These are phyloP conservation scores for Itoplectis maculator DNA, from an alignment of 2,888 invertebrate species.

Conservation along the genomic window DNA sequence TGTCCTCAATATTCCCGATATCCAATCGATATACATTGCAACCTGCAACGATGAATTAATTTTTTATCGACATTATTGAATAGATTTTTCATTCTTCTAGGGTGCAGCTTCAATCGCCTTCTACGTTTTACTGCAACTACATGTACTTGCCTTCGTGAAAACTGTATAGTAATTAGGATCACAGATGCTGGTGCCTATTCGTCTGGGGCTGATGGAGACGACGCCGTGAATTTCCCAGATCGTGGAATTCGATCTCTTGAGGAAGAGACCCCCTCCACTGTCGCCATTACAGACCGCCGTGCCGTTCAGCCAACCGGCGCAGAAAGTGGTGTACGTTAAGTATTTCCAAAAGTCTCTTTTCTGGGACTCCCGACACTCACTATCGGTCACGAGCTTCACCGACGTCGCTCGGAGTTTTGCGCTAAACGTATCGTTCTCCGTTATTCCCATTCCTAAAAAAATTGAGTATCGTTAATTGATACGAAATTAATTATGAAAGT, in stretches of 20 bases:
- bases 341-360: constrained; percentile 85
- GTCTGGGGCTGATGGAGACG: constrained; percentile 85
- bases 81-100: no score
- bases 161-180: constrained; percentile 84
- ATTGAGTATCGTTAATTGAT: no score
- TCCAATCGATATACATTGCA: constrained; percentile 74
- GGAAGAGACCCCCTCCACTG: constrained; percentile 87
- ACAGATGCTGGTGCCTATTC: constrained; percentile 82
- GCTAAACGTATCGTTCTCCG: constrained; percentile 86
- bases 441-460: constrained; percentile 87
- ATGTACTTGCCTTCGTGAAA: constrained; percentile 84
- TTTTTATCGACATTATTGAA: no score
- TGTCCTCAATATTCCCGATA: constrained; percentile 68
- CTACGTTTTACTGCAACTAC: no score
- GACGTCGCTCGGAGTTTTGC: constrained; percentile 85
- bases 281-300: constrained; percentile 88
- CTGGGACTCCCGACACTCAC: constrained; percentile 85
- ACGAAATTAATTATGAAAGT: neutral
- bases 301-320: constrained; percentile 87
- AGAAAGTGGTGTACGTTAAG: constrained; percentile 87
- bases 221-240: constrained; percentile 84
- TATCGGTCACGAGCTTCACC: constrained; percentile 85
- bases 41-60: constrained; percentile 65
- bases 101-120: no score
- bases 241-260: constrained; percentile 76